These are phyloP conservation scores for Drosophila algonquin DNA, from an alignment of 2,888 invertebrate genomes.

Conservation along the genomic window DNA sequence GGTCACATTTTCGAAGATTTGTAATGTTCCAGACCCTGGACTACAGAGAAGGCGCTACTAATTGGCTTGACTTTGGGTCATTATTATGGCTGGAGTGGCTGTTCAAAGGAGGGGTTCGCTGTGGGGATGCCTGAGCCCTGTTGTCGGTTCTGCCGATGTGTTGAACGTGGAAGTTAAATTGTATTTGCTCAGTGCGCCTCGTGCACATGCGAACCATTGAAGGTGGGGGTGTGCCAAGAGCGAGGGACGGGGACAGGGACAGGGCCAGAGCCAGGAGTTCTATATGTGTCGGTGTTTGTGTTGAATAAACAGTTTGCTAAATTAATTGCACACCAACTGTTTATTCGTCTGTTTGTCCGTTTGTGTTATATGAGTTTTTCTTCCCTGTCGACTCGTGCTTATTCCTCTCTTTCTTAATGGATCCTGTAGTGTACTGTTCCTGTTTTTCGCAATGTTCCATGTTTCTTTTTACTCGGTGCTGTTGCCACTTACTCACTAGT, in stretches of 20 bases:
- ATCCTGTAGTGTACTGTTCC: no score
- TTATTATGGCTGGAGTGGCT: conserved; percentile 32
- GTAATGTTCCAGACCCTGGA: background rate
- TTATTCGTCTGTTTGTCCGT: conserved; percentile 56
- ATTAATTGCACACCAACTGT: conserved; percentile 79
- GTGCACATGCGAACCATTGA: conserved; percentile 16
- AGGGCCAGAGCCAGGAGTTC: background rate
- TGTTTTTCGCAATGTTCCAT: no score
- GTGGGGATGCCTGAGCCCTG: background rate
- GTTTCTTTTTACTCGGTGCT: background rate
- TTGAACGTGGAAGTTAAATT: conserved; percentile 80
- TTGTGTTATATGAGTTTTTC: conserved; percentile 41
- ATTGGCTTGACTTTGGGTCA: conserved; percentile 65
- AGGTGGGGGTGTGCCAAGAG: conserved; percentile 5
- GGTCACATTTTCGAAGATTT: conserved; percentile 40
- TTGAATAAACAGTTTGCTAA: conserved; percentile 76
- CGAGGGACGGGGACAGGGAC: background rate
- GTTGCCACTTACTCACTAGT: background rate
- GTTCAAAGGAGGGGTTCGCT: background rate
- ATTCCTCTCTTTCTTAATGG: background rate
- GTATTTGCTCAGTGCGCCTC: conserved; percentile 71
- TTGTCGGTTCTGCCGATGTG: conserved; percentile 50
- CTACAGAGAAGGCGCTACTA: conserved; percentile 43
- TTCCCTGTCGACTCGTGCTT: conserved; percentile 2
- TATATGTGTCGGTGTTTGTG: conserved; percentile 55